Base-by-base conservation (phyloP, 1,140 invertebrate genomes). In the Drosophila lini region DNA sequence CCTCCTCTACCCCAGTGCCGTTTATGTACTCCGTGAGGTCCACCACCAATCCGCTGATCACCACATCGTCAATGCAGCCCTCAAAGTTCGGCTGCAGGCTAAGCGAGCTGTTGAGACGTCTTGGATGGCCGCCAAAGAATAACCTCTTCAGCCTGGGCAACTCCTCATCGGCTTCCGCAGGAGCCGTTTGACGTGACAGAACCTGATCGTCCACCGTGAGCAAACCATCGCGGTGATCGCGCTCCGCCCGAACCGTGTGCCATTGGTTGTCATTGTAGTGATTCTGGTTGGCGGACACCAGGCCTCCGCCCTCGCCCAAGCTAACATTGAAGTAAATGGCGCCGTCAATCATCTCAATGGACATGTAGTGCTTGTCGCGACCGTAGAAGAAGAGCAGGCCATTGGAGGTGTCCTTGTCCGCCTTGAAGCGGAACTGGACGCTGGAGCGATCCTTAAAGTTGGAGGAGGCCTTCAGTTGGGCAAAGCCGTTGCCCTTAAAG, bases 61-160 rank as follows among this genome's bases (percentile, higher is more conserved):
- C 93, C 2, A 99, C 95, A 67, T 97, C 94, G 79, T 97, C 95
- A 42, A 99, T 96, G 90, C 98, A 99, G 5, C 98, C 98, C 83
- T 98, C 97, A 92, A 99, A 99, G 55, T 96, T 96, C 28, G 94
- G 92, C 47, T 94, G 94, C 0, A 95, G 95, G 0, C 97, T 95
- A 36, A 95, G 93, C 13, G 93, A 90, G 53, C 95, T 95, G 25
- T 93, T 93, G 78, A 95, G 96, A n/a, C 94, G 93, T 3, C 94
- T 93, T 0, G 96, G 96, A 92, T 96, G 96, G 3, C 98, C 98
- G 69, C 98, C 98, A 75, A 99, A 96, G 92, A 96, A 98, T 81
- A 99, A 95, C 15, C 95, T 92, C 85, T 97, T 94, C 55, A 94
- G 91, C 44, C 94, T 91, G 10, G 93, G 84, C 89, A 97, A 73